Conservation (phyloP, 2,113 vertebrate genomes). For the Psephotus haematonotus region DNA sequence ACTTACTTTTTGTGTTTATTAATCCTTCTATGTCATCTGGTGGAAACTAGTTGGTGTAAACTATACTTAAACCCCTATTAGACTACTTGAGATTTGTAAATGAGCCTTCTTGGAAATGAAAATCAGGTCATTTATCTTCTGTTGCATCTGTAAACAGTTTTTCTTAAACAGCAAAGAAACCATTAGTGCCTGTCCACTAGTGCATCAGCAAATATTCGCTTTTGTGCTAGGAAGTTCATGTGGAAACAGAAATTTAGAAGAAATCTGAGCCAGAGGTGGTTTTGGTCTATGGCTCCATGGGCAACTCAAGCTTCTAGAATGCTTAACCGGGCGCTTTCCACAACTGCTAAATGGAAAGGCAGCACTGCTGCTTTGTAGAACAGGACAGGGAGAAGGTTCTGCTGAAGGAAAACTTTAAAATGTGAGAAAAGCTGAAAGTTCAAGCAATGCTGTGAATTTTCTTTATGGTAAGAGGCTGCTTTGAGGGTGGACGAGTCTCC, state of each 20-base stretch:
- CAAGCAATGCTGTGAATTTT: not conserved
- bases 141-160: not conserved
- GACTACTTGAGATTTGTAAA: not conserved
- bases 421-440: not conserved
- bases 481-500: not conserved
- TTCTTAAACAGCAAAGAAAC: not conserved
- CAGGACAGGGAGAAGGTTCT: not conserved
- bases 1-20: not conserved
- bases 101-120: not conserved
- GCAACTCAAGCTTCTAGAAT: not conserved
- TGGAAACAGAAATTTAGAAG: not conserved
- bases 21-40: not conserved
- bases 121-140: not conserved
- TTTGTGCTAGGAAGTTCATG: not conserved
- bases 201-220: not conserved
- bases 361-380: not conserved
- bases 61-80: not conserved
- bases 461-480: not conserved
- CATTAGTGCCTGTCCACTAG: not conserved
- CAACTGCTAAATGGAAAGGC: not conserved
- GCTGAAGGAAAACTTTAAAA: not conserved
- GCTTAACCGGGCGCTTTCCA: not conserved
- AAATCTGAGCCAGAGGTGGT: not conserved
- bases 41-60: not conserved
- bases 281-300: not conserved